phyloP scores from a whole-genome alignment of 2,113 vertebrate species.

The Uria aalge region DNA sequence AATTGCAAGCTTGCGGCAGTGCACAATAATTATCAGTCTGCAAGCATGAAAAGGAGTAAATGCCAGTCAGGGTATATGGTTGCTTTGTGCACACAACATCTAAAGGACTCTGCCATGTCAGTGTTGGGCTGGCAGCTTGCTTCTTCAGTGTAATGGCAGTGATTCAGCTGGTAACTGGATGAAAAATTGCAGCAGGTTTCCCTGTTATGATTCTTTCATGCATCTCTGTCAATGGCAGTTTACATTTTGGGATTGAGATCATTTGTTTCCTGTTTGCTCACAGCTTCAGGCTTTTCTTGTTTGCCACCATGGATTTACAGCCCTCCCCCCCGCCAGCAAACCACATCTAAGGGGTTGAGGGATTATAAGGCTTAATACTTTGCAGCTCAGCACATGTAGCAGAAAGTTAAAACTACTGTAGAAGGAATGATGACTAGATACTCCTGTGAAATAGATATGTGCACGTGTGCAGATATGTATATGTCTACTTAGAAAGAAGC shows the following conservation, averaged over 20 bases:
- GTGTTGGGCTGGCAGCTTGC: constrained; percentile 14
- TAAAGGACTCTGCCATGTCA: constrained; percentile 38
- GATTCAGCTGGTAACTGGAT: constrained; percentile 53
- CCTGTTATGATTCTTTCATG: constrained; percentile 69
- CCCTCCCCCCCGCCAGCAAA: constrained; percentile 76
- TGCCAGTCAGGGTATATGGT: constrained; percentile 15
- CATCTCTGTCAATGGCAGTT: constrained; percentile 75
- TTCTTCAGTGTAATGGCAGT: neutral
- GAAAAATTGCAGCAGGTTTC: constrained; percentile 68
- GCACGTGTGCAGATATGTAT: neutral
- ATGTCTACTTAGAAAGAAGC: neutral
- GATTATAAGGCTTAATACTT: constrained; percentile 88
- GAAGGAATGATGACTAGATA: constrained; percentile 67
- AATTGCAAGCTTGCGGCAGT: constrained; percentile 87
- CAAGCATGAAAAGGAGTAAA: constrained; percentile 76
- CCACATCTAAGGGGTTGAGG: constrained; percentile 87
- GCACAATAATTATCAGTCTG: constrained; percentile 85
- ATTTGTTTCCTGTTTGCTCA: constrained; percentile 93
- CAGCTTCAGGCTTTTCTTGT: constrained; percentile 85
- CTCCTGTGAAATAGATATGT: constrained; percentile 29
- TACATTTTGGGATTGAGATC: constrained; percentile 78
- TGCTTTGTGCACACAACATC: constrained; percentile 26
- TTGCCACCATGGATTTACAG: constrained; percentile 83
- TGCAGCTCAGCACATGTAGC: constrained; percentile 65
- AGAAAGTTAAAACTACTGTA: constrained; percentile 78